phyloP scores from a whole-genome alignment of 2,797 vertebrate species.

The Austrolebias charrua region DNA sequence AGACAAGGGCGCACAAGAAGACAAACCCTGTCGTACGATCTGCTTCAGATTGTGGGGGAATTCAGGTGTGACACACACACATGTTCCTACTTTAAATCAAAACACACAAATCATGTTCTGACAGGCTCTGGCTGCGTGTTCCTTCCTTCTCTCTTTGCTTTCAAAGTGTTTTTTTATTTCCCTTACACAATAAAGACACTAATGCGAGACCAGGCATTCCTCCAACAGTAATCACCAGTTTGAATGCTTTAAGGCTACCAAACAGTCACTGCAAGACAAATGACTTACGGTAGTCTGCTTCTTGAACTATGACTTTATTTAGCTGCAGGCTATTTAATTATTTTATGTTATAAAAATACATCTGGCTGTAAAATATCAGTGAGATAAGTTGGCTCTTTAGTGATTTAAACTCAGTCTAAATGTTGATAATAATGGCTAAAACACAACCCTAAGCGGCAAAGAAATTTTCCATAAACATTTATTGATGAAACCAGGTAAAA shows the following conservation, averaged over 20 bases:
- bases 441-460: background rate
- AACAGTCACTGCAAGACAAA: constrained; percentile 14
- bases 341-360: background rate
- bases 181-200: constrained; percentile 2
- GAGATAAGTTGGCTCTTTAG: background rate
- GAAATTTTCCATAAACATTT: too few relatives aligned
- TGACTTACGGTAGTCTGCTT: background rate
- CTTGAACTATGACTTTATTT: background rate
- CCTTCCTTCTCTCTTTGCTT: background rate
- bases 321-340: background rate
- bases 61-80: background rate
- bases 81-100: background rate
- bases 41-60: background rate
- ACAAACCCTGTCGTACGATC: background rate
- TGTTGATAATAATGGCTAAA: background rate
- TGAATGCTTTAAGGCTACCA: constrained; percentile 1
- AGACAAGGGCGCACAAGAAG: background rate
- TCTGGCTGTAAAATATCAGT: background rate
- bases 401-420: background rate
- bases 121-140: background rate
- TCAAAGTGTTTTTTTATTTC: background rate
- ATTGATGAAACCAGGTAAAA: too few relatives aligned
- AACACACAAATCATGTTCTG: background rate
- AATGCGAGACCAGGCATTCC: background rate
- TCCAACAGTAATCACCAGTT: background rate